Base-by-base conservation (phyloP, 2,797 vertebrate genomes). In the Gambelia wislizenii region DNA sequence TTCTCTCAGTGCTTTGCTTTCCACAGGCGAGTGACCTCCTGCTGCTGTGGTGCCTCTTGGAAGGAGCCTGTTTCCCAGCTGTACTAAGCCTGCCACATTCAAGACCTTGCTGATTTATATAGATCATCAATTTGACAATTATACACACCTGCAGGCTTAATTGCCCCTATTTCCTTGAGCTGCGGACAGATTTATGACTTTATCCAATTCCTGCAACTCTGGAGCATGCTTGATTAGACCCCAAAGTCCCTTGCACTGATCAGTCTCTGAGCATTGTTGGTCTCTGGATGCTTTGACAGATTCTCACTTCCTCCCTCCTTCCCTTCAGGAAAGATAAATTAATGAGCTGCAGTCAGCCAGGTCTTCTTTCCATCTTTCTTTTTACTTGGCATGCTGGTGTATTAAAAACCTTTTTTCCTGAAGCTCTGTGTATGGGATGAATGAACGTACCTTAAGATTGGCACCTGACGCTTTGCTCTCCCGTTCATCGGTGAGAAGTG, bases 111-210 rank as follows among this genome's bases (percentile, higher is more conserved):
- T 96, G 96, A 96, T 96, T 96, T 95, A 93, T 94, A 92, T 87
- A 94, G 93, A 95, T 96, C 94, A 95, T 96, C 95, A 95, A 92
- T 92, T 92, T 95, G 96, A 96, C 96, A 96, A 95, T 96, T 96
- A 95, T 83, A 94, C 92, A 91, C 95, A 97, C 96, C 96, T 96
- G 94, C 92, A 96, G 93, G 77, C 94, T 95, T 97, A 97, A 97
- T 97, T 97, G 92, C 93, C 95, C 95, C 93, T 85, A 94, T 97
- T 97, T 96, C 95, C 83, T 90, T 92, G 85, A 93, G 96, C 94
- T 85, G 0, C 54, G 2, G 79, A 90, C 92, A 95, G 95, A 96
- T 96, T 97, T 96, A 97, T 96, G 92, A 85, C 92, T 88, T 83
- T 88, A 1, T 93, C 94, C 93, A 85, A 94, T 96, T 96, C 95